Evolutionary conservation across 2,797 vertebrate species (phyloP).

Genomic region (Hippopotamyrus pictus): DNA sequence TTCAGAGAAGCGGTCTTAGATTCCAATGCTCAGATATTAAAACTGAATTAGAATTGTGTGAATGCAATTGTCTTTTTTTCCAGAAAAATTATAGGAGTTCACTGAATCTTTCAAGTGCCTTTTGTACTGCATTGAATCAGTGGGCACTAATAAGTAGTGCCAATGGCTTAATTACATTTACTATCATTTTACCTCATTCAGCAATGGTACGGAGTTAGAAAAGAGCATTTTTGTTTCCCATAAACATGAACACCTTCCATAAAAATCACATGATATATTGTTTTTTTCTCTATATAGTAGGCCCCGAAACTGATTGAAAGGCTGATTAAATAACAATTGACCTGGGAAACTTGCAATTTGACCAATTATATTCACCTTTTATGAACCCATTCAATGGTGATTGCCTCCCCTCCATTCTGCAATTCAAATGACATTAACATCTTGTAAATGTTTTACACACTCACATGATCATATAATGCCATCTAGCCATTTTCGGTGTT

Average conservation of each 20-base stretch:
- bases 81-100: not conserved
- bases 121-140: constrained; percentile 44
- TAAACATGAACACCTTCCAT: not conserved
- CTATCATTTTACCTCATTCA: not conserved
- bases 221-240: not conserved
- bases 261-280: not conserved
- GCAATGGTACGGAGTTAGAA: not conserved
- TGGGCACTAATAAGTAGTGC: not conserved
- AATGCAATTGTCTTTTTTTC: constrained; percentile 14
- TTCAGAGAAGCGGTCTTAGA: constrained; percentile 56
- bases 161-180: not conserved
- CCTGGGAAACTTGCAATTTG: not conserved
- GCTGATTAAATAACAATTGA: constrained; percentile 7
- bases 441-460: constrained; percentile 59
- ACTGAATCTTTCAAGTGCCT: constrained; percentile 32
- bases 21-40: constrained; percentile 50
- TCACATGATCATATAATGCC: constrained; percentile 51
- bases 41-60: constrained; percentile 45
- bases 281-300: not conserved
- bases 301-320: not conserved
- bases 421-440: constrained; percentile 41
- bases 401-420: constrained; percentile 30
- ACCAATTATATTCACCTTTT: constrained; percentile 31
- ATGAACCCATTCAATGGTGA: not conserved
- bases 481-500: constrained; percentile 51